These are phyloP conservation scores for Coryphaenoides rupestris DNA, from an alignment of 2,113 vertebrate genomes.

Conservation along the genomic window DNA sequence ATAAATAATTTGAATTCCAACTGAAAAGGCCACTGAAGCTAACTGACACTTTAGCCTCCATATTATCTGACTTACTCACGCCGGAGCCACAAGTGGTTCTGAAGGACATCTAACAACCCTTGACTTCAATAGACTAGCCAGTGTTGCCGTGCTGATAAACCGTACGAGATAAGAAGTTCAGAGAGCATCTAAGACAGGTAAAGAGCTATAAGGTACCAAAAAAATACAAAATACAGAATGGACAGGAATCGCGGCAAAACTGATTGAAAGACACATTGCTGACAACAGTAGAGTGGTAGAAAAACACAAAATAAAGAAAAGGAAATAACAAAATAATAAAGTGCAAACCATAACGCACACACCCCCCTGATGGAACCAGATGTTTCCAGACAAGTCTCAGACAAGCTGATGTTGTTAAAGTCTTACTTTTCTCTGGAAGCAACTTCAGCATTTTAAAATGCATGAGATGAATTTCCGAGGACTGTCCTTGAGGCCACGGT, in stretches of 20 bases:
- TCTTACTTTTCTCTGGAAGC: too few relatives aligned
- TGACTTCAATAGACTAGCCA: constrained; percentile 27
- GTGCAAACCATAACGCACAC: not conserved
- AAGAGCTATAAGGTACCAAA: not conserved
- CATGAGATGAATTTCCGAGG: too few relatives aligned
- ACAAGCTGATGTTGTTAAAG: too few relatives aligned
- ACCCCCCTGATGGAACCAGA: too few relatives aligned
- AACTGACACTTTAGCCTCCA: too few relatives aligned
- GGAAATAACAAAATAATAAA: not conserved
- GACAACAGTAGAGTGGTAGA: not conserved
- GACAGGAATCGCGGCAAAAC: not conserved
- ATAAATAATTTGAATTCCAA: too few relatives aligned
- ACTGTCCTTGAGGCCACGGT: too few relatives aligned
- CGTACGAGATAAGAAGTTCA: constrained; percentile 22
- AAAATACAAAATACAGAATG: not conserved
- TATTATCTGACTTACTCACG: too few relatives aligned
- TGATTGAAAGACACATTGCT: not conserved
- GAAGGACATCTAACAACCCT: constrained; percentile 13
- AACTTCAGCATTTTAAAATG: too few relatives aligned
- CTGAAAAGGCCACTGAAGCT: too few relatives aligned
- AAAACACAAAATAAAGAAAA: not conserved
- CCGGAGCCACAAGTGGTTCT: not conserved
- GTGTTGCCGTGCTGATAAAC: constrained; percentile 38
- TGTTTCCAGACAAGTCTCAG: too few relatives aligned
- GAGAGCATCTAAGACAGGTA: constrained; percentile 11